Percentiles rank a stretch among this genome's conserved stretches.
Evolutionary conservation across 2,888 invertebrate genomes (phyloP).

Genomic region (Eledona agricola): DNA sequence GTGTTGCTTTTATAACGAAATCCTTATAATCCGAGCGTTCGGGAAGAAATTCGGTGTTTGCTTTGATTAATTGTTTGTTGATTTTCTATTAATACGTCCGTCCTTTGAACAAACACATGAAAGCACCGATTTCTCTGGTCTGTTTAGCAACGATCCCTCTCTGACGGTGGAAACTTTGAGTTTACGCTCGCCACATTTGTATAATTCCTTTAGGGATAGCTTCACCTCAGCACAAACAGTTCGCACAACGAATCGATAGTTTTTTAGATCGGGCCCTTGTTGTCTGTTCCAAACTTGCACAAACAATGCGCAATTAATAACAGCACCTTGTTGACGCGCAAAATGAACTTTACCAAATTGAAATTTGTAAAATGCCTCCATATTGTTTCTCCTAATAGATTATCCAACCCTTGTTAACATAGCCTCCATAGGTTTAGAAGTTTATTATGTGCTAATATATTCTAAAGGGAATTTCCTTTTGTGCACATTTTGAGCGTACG

Average conservation of each 20-base stretch:
- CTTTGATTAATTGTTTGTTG: constrained; percentile 33
- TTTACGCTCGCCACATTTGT: constrained; percentile 29
- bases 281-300: too few species aligned
- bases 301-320: constrained; percentile 26
- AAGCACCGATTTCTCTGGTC: constrained; percentile 32
- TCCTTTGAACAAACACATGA: constrained; percentile 33
- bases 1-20: not conserved
- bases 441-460: constrained; percentile 40
- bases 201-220: constrained; percentile 27
- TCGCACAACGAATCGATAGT: constrained; percentile 25
- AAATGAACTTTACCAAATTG: constrained; percentile 34
- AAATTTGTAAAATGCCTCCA: constrained; percentile 42
- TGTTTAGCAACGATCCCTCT: constrained; percentile 30
- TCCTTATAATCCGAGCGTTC: not conserved
- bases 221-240: constrained; percentile 31
- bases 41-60: constrained; percentile 18
- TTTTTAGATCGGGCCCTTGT: too few species aligned
- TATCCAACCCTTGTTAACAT: constrained; percentile 41
- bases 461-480: constrained; percentile 38
- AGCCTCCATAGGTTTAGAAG: constrained; percentile 37
- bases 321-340: constrained; percentile 17
- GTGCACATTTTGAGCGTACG: constrained; percentile 16
- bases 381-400: constrained; percentile 42
- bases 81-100: constrained; percentile 31
- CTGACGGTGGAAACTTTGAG: constrained; percentile 27